phyloP scores from a whole-genome alignment of 1,140 invertebrate genomes.

The Thaumetopoea pityocampa region DNA sequence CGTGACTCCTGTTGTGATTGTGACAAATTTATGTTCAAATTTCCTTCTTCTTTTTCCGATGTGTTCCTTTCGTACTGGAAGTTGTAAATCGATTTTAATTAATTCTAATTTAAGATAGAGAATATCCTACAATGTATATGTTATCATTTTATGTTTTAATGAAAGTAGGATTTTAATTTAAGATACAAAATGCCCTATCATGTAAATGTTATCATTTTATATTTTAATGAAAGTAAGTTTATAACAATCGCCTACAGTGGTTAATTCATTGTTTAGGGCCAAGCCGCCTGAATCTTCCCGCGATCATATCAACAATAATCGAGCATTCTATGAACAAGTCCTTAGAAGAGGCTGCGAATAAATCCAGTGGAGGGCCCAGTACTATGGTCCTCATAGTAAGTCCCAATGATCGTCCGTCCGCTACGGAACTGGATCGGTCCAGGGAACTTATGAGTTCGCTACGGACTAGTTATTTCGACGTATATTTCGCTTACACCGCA shows the following conservation, averaged over 20 bases:
- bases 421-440: constrained; percentile 50
- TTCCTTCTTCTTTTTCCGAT: too few relatives aligned
- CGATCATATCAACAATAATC: constrained; percentile 54
- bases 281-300: constrained; percentile 61
- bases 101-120: too few relatives aligned
- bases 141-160: too few relatives aligned
- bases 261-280: constrained; percentile 43
- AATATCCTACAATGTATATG: too few relatives aligned
- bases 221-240: not conserved
- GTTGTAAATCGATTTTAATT: too few relatives aligned
- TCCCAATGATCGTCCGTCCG: constrained; percentile 51
- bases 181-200: not conserved
- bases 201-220: not conserved
- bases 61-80: too few relatives aligned
- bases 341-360: constrained; percentile 32
- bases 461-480: constrained; percentile 53
- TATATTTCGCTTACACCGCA: constrained; percentile 60
- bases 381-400: constrained; percentile 60
- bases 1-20: too few relatives aligned
- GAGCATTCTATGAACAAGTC: constrained; percentile 49
- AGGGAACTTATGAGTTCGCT: constrained; percentile 53
- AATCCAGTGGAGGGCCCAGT: constrained; percentile 45
- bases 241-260: not conserved
- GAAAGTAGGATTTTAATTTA: too few relatives aligned
- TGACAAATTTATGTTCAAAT: too few relatives aligned